Percentiles rank a stretch among this genome's conserved stretches.
These are phyloP conservation scores for Mesaphorura yosii DNA, from an alignment of 1,140 invertebrate species.

Conservation along the genomic window DNA sequence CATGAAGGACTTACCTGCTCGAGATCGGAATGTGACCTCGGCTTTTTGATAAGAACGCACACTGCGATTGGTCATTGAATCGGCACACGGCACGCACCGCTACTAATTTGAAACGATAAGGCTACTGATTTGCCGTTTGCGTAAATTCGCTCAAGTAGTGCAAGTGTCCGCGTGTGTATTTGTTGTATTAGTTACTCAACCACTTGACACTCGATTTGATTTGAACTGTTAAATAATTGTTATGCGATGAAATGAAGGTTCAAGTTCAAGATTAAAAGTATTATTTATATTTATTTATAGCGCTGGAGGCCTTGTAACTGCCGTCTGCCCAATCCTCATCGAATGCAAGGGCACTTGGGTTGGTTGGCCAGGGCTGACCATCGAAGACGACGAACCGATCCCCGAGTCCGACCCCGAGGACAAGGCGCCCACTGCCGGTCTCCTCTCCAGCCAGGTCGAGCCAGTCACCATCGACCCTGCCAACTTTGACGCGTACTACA, in stretches of 20 bases:
- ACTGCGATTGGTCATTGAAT: too few relatives aligned
- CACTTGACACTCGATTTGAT: too few relatives aligned
- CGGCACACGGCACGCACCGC: too few relatives aligned
- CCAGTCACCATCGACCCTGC: slow-evolving; percentile 33
- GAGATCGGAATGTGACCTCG: too few relatives aligned
- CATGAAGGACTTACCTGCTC: too few relatives aligned
- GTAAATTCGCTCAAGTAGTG: not conserved
- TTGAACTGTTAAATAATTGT: too few relatives aligned
- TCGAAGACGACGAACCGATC: slow-evolving; percentile 30
- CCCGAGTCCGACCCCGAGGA: slow-evolving; percentile 37
- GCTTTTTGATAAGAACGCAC: too few relatives aligned
- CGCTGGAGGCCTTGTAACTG: slow-evolving; percentile 40
- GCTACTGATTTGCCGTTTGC: not conserved
- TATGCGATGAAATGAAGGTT: too few relatives aligned
- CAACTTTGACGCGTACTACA: slow-evolving; percentile 38
- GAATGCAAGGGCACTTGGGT: slow-evolving; percentile 38
- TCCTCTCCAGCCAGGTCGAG: slow-evolving; percentile 36
- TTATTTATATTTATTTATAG: slow-evolving; percentile 28
- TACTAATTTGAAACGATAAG: too few relatives aligned
- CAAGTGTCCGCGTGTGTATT: too few relatives aligned
- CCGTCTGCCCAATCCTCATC: slow-evolving; percentile 38
- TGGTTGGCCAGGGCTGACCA: slow-evolving; percentile 37
- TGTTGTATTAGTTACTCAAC: too few relatives aligned
- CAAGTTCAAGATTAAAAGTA: too few relatives aligned
- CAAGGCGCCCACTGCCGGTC: slow-evolving; percentile 35